Percentiles rank a stretch among this genome's conserved stretches.
Evolutionary conservation across 1,140 invertebrate species (phyloP).

Genomic region (Brachionus paranguensis): DNA sequence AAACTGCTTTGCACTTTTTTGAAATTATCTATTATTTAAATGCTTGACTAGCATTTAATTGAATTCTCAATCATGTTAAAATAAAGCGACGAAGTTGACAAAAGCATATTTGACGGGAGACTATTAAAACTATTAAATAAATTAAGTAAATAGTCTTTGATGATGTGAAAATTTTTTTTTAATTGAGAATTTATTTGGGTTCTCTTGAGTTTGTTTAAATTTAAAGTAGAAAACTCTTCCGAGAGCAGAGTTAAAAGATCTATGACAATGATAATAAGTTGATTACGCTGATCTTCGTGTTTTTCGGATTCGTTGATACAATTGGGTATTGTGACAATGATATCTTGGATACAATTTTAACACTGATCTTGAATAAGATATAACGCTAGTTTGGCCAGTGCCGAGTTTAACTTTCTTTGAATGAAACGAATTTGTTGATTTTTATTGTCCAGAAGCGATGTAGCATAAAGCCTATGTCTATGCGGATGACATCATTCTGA

Average conservation of each 20-base stretch:
- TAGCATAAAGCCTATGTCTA: too few species aligned
- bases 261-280: constrained; percentile 17
- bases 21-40: too few species aligned
- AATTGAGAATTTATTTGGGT: constrained; percentile 33
- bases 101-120: neutral
- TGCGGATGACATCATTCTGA: too few species aligned
- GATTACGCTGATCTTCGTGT: constrained; percentile 32
- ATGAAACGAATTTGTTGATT: constrained; percentile 23
- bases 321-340: constrained; percentile 13
- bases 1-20: too few species aligned
- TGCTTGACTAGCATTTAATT: constrained; percentile 31
- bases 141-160: neutral
- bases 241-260: constrained; percentile 23
- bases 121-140: constrained; percentile 36
- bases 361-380: constrained; percentile 38
- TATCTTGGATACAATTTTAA: constrained; percentile 28
- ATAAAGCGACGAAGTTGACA: constrained; percentile 1
- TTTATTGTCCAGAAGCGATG: neutral
- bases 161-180: constrained; percentile 20
- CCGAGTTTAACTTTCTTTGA: constrained; percentile 16
- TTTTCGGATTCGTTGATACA: constrained; percentile 18
- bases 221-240: constrained; percentile 25
- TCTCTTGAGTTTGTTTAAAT: constrained; percentile 23
- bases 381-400: constrained; percentile 18
- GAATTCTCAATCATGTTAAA: constrained; percentile 37